phyloP scores from a whole-genome alignment of 2,797 vertebrate genomes.

The Nyctibius grandis region DNA sequence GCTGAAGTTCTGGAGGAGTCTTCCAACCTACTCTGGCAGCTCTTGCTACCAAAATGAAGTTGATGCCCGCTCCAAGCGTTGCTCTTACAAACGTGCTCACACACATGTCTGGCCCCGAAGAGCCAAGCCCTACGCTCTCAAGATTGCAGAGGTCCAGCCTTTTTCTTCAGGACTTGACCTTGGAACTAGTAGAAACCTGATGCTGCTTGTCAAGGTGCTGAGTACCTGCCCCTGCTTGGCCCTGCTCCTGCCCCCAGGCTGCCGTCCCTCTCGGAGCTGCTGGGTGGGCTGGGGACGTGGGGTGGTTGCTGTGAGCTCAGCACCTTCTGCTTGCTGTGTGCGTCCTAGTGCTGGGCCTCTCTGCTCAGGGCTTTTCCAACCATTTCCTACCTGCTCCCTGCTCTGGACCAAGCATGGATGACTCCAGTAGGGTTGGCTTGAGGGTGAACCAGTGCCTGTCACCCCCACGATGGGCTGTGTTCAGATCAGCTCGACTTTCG shows the following conservation, averaged over 20 bases:
- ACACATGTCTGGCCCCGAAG: neutral
- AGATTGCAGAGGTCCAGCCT: rapidly evolving
- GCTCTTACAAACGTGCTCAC: neutral
- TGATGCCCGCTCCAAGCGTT: neutral
- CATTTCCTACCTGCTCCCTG: neutral
- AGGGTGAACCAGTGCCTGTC: neutral
- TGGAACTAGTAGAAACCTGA: neutral
- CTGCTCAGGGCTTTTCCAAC: neutral
- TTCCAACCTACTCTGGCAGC: too few species aligned
- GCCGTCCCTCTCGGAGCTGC: too few species aligned
- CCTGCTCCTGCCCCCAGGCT: neutral
- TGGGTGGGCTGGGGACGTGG: neutral
- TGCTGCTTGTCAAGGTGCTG: too few species aligned
- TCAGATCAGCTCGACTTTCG: neutral
- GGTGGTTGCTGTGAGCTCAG: neutral
- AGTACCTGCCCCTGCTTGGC: neutral
- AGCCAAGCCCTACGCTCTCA: neutral
- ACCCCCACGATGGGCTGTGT: neutral
- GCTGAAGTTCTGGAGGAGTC: neutral
- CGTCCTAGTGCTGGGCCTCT: too few species aligned
- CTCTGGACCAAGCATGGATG: neutral
- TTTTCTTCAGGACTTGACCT: neutral
- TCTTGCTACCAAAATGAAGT: neutral
- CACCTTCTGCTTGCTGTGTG: too few species aligned
- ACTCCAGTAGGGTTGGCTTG: neutral